A percentile compares a stretch with the other conserved stretches of the same genome.
Evolutionary conservation across 2,797 vertebrate genomes (phyloP).

Genomic region (Liparis tanakae): DNA sequence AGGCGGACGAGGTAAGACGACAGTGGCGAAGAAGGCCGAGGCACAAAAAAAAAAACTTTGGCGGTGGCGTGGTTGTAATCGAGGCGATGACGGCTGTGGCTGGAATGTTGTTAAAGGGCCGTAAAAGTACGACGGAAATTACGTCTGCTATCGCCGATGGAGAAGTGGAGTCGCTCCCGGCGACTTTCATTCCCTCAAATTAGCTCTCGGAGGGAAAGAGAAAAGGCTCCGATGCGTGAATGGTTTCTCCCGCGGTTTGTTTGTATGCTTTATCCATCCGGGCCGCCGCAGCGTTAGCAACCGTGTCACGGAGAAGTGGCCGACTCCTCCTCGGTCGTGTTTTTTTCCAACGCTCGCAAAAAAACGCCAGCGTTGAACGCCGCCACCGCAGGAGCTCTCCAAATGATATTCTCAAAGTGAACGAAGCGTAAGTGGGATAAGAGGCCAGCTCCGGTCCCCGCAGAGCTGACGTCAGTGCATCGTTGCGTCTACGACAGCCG

Average conservation of each 20-base stretch:
- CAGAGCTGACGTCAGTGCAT: conserved; percentile 39
- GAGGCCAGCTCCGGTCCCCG: conserved; percentile 32
- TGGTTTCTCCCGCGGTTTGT: background rate
- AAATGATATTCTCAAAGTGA: conserved; percentile 33
- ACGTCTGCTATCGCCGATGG: background rate
- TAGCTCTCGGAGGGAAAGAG: background rate
- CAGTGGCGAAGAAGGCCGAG: background rate
- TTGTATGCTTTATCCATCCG: conserved; percentile 23
- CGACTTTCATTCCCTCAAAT: background rate
- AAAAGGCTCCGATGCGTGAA: background rate
- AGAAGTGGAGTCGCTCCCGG: background rate
- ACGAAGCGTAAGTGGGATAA: conserved; percentile 42
- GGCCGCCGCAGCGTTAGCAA: conserved; percentile 6
- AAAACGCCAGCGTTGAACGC: conserved; percentile 1
- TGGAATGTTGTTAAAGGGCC: background rate
- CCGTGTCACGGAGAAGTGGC: conserved; percentile 27
- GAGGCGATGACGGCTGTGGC: background rate
- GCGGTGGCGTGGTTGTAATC: background rate
- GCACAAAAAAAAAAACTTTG: background rate
- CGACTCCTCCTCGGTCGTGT: conserved; percentile 36
- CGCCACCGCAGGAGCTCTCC: conserved; percentile 29
- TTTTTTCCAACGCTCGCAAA: conserved; percentile 24
- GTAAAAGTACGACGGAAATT: background rate
- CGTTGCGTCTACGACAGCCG: conserved; percentile 41
- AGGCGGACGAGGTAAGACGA: background rate